Conservation (phyloP, 2,113 vertebrate species). For the Romanogobio albipinnatus region DNA sequence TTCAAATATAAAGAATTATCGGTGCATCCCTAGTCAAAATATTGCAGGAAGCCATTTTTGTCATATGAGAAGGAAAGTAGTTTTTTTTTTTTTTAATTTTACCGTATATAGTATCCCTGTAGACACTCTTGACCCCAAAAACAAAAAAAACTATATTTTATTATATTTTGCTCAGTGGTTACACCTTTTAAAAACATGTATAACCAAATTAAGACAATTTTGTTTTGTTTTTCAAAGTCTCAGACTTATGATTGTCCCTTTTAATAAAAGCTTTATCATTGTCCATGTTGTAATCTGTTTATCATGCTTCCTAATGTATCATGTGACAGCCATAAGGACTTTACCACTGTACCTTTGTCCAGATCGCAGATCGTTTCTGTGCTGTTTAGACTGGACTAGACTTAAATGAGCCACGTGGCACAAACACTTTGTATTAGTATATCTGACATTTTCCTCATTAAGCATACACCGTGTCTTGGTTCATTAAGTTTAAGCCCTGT, state of each 20-base stretch:
- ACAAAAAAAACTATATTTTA: neutral
- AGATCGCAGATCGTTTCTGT: neutral
- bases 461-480: constrained; percentile 3
- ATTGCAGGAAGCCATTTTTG: no score
- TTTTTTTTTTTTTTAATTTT: no score
- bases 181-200: neutral
- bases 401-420: neutral
- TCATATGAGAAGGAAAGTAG: no score
- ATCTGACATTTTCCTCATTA: constrained; percentile 20
- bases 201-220: neutral
- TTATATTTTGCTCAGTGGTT: neutral
- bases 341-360: constrained; percentile 24
- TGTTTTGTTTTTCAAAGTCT: neutral
- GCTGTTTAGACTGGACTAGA: neutral
- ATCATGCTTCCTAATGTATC: neutral
- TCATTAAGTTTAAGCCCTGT: neutral
- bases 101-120: no score
- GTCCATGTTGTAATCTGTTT: neutral
- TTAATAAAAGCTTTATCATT: neutral
- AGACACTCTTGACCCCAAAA: neutral
- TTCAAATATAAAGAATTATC: no score
- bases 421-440: neutral
- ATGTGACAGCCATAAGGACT: constrained; percentile 26
- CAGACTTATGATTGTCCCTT: neutral
- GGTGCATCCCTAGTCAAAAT: neutral